Evolutionary conservation across 92 coral and sea anemone species (phyloP).

Genomic region (Plumapathes pennacea): DNA sequence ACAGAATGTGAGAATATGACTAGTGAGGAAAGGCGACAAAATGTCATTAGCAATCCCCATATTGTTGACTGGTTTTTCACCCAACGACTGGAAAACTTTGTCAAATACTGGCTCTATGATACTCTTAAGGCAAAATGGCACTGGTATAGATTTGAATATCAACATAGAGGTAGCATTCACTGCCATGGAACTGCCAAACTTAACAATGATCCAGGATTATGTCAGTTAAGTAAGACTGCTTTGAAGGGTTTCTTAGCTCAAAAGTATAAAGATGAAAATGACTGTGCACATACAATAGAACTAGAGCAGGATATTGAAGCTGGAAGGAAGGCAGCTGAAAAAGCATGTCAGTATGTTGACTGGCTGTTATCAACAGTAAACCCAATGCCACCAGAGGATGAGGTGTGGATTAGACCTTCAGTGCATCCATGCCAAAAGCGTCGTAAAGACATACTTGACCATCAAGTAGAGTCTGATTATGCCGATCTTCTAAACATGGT

Average conservation of each 20-base stretch:
- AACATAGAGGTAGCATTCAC: constrained; percentile 55
- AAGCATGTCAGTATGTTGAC: constrained; percentile 67
- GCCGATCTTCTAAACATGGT: constrained; percentile 50
- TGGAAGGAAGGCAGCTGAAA: constrained; percentile 51
- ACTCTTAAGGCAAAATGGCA: constrained; percentile 54
- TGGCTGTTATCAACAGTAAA: constrained; percentile 54
- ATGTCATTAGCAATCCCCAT: constrained; percentile 70
- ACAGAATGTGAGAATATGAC: constrained; percentile 11
- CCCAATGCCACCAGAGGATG: constrained; percentile 61
- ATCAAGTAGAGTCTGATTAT: constrained; percentile 45
- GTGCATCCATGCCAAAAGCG: constrained; percentile 64
- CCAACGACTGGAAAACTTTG: constrained; percentile 41
- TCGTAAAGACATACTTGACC: constrained; percentile 43
- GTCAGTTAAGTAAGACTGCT: constrained; percentile 23
- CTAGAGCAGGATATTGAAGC: constrained; percentile 53
- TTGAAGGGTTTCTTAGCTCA: constrained; percentile 31
- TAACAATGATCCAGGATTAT: constrained; percentile 36
- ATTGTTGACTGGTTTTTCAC: constrained; percentile 62
- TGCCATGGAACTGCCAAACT: constrained; percentile 47
- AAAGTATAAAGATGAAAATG: constrained; percentile 16
- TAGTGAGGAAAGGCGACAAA: constrained; percentile 55
- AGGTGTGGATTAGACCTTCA: constrained; percentile 50
- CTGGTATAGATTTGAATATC: constrained; percentile 62
- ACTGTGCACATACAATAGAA: constrained; percentile 17
- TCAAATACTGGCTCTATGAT: constrained; percentile 58